phyloP scores from a whole-genome alignment of 2,888 invertebrate genomes.

The Ormyrus pomaceus region DNA sequence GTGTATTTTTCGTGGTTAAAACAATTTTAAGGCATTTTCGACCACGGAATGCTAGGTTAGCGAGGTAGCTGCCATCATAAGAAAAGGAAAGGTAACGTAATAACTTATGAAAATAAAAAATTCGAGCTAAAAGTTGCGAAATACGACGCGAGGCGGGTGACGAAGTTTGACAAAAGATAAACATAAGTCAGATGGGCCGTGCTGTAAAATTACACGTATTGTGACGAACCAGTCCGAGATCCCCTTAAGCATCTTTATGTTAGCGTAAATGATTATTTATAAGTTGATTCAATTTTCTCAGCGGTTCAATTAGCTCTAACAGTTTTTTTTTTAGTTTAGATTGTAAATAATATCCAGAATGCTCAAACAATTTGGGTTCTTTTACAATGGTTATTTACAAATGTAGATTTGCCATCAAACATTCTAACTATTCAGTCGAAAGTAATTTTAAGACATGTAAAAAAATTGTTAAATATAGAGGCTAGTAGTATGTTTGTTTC shows the following conservation, averaged over 20 bases:
- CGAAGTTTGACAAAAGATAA: too few relatives aligned
- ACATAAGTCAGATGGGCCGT: too few relatives aligned
- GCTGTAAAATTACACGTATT: too few relatives aligned
- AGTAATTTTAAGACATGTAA: not conserved
- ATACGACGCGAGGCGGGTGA: too few relatives aligned
- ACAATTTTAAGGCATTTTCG: too few relatives aligned
- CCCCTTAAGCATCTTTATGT: not conserved
- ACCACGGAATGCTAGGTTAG: too few relatives aligned
- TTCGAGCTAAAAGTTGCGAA: too few relatives aligned
- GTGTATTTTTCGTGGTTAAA: too few relatives aligned
- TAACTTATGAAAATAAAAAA: too few relatives aligned
- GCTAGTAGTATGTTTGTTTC: not conserved
- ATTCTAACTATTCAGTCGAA: not conserved
- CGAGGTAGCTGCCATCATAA: too few relatives aligned
- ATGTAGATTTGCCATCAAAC: not conserved
- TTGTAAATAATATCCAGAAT: slow-evolving; percentile 8
- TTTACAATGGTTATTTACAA: not conserved
- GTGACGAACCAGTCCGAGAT: too few relatives aligned
- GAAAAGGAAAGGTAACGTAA: too few relatives aligned
- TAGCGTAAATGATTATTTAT: not conserved
- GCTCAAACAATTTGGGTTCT: slow-evolving; percentile 8
- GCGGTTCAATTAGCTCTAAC: slow-evolving; percentile 1
- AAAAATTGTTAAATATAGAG: not conserved
- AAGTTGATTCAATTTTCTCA: not conserved
- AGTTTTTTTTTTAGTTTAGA: slow-evolving; percentile 2